Evolutionary conservation across 2,888 invertebrate genomes (phyloP).

Genomic region (Temnothorax unifasciatus): DNA sequence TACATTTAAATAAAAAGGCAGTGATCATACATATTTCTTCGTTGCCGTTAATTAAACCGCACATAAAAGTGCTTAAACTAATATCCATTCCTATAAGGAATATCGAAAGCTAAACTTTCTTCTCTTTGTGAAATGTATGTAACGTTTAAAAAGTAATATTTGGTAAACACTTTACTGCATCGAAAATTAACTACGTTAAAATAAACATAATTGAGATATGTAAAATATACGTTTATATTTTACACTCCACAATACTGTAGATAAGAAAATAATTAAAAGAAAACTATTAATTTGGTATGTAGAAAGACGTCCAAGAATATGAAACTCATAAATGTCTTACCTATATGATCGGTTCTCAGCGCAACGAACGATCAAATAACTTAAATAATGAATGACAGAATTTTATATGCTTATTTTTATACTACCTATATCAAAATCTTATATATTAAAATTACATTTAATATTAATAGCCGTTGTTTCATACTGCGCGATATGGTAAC

Average conservation of each 20-base stretch:
- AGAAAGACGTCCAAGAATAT: background rate
- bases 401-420: background rate
- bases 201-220: background rate
- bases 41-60: background rate
- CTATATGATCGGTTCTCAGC: background rate
- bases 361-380: background rate
- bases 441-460: background rate
- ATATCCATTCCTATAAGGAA: background rate
- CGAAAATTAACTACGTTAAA: constrained; percentile 11
- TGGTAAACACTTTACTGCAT: constrained; percentile 16
- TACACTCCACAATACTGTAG: background rate
- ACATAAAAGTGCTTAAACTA: background rate
- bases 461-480: constrained; percentile 14
- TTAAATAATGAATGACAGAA: background rate
- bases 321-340: constrained; percentile 11
- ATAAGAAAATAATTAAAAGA: background rate
- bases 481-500: background rate
- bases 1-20: background rate
- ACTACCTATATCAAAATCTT: constrained; percentile 10
- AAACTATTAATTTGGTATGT: background rate
- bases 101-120: background rate
- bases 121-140: background rate
- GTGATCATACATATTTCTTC: background rate
- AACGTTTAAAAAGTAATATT: constrained; percentile 26
- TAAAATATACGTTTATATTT: constrained; percentile 6